Evolutionary conservation across 2,113 vertebrate genomes (phyloP).

Genomic region (Bos indicus): DNA sequence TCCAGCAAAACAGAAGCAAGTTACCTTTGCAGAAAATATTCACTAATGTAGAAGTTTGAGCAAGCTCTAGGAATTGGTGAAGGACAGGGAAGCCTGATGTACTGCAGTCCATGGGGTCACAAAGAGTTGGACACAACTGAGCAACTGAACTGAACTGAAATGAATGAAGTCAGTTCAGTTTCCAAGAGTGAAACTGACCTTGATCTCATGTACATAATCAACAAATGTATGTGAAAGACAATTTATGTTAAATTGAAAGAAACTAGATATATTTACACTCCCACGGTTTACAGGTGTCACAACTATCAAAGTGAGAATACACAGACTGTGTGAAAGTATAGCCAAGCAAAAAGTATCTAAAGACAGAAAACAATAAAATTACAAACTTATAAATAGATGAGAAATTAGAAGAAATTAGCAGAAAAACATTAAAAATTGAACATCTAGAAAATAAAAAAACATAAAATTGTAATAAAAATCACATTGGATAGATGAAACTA

Average conservation of each 20-base stretch:
- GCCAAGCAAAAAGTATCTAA: background rate
- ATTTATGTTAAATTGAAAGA: background rate
- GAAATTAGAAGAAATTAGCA: background rate
- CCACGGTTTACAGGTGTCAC: background rate
- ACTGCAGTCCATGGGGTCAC: background rate
- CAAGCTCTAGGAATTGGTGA: background rate
- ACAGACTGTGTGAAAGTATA: background rate
- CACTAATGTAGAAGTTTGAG: background rate
- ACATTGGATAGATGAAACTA: background rate
- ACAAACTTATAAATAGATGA: background rate
- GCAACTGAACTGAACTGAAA: background rate
- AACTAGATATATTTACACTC: background rate
- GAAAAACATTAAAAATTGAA: background rate
- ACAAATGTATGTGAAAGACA: background rate
- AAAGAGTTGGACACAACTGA: background rate
- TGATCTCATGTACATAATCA: background rate
- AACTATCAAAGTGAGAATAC: background rate
- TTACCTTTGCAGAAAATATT: background rate
- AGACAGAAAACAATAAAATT: background rate
- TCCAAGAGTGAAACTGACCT: background rate
- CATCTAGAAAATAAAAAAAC: background rate
- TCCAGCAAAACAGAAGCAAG: background rate
- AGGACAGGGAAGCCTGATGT: background rate
- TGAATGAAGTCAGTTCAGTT: background rate
- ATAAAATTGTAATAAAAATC: background rate